Conservation (phyloP, 2,888 invertebrate species). For the Dastarcus helophoroides region DNA sequence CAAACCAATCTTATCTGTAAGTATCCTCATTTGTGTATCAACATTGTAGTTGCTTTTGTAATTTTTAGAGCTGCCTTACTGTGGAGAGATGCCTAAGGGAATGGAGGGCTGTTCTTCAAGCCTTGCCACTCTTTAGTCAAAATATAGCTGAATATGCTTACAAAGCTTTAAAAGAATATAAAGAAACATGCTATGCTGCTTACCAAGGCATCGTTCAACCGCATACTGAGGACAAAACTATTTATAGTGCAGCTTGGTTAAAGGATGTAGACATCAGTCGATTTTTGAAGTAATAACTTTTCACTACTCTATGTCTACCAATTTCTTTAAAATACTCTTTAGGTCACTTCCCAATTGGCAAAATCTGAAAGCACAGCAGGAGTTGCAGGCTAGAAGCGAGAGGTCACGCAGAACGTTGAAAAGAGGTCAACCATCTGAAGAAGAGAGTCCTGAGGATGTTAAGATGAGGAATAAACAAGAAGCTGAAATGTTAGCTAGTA, state of each 20-base stretch:
- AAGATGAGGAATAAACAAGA: slow-evolving; percentile 73
- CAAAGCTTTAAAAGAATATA: slow-evolving; percentile 58
- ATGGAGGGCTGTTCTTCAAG: slow-evolving; percentile 54
- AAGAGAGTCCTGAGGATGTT: slow-evolving; percentile 70
- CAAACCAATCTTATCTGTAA: slow-evolving; percentile 55
- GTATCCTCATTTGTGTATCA: background rate
- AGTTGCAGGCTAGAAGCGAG: slow-evolving; percentile 33
- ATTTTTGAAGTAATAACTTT: slow-evolving; percentile 59
- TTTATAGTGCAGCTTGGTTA: slow-evolving; percentile 80
- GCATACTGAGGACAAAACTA: slow-evolving; percentile 63
- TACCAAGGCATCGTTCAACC: slow-evolving; percentile 68
- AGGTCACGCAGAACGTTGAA: slow-evolving; percentile 31
- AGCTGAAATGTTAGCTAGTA: slow-evolving; percentile 86
- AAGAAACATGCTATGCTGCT: slow-evolving; percentile 61
- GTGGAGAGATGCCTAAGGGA: slow-evolving; percentile 58
- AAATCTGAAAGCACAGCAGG: slow-evolving; percentile 46
- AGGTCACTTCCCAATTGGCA: slow-evolving; percentile 72
- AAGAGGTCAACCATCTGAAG: slow-evolving; percentile 47
- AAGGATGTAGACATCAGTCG: slow-evolving; percentile 91
- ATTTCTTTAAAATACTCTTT: slow-evolving; percentile 11
- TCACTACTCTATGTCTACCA: background rate
- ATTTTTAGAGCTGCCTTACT: slow-evolving; percentile 55
- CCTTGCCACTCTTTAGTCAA: slow-evolving; percentile 63
- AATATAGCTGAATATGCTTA: slow-evolving; percentile 62
- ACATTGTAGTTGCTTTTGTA: too few species aligned